phyloP scores from a whole-genome alignment of 1,140 invertebrate species.

The Apis florea region DNA sequence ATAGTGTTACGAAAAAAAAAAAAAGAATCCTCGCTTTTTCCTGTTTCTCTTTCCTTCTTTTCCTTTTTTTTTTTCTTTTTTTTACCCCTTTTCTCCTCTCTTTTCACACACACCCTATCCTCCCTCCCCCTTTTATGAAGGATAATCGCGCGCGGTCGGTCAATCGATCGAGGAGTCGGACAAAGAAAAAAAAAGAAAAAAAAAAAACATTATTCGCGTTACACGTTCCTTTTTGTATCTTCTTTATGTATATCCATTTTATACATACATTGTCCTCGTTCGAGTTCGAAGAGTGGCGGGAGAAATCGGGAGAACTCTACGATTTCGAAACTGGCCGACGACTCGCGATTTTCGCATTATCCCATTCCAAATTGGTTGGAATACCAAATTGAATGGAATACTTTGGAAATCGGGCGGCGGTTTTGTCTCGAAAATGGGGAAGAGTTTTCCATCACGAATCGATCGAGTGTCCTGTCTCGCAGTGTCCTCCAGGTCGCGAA shows the following conservation, averaged over 20 bases:
- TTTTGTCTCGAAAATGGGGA: slow-evolving; percentile 3
- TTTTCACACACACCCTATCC: too few species aligned
- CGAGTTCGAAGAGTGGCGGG: slow-evolving; percentile 51
- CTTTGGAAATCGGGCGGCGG: neutral
- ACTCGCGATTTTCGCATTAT: neutral
- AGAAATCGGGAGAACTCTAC: slow-evolving; percentile 13
- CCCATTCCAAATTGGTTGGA: too few species aligned
- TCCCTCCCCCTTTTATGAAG: neutral
- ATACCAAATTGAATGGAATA: too few species aligned
- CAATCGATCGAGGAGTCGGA: slow-evolving; percentile 45
- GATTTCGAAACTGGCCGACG: slow-evolving; percentile 14
- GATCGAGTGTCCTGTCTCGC: slow-evolving; percentile 8
- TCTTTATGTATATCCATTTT: slow-evolving; percentile 46
- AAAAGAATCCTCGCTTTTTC: slow-evolving; percentile 56
- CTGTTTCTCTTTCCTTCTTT: slow-evolving; percentile 46
- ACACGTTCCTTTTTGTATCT: slow-evolving; percentile 60
- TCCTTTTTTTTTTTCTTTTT: slow-evolving; percentile 48
- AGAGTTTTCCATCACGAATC: neutral
- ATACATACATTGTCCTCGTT: slow-evolving; percentile 45
- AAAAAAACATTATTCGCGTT: slow-evolving; percentile 38
- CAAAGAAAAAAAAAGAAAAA: slow-evolving; percentile 20
- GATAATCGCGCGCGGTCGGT: slow-evolving; percentile 28
- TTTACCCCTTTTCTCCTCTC: slow-evolving; percentile 39
- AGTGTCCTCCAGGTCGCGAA: neutral
- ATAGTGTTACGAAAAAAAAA: slow-evolving; percentile 23